Evolutionary conservation across 2,113 vertebrate genomes (phyloP).

Genomic region (Ceuthmochares aereus): DNA sequence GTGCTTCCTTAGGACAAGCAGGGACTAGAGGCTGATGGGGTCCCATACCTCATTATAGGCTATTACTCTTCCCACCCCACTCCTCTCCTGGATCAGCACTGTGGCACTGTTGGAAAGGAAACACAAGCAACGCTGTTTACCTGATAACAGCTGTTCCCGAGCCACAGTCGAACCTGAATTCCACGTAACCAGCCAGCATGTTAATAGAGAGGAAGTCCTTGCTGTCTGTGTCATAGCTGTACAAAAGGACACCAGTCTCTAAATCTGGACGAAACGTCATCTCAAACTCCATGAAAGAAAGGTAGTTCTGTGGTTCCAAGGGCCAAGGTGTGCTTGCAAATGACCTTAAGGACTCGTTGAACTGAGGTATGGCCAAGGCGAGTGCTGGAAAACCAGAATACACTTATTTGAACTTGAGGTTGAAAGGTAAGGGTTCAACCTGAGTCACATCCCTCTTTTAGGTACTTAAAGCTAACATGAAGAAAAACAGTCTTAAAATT

Average conservation of each 20-base stretch:
- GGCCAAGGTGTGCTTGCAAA: constrained; percentile 90
- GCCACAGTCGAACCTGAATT: constrained; percentile 96
- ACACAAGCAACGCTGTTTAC: constrained; percentile 55
- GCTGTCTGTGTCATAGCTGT: constrained; percentile 89
- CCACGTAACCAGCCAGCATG: constrained; percentile 84
- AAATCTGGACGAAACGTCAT: constrained; percentile 85
- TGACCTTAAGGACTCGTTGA: constrained; percentile 87
- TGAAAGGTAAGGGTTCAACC: background rate
- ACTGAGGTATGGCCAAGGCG: constrained; percentile 86
- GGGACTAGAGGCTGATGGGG: background rate
- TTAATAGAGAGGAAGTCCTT: constrained; percentile 91
- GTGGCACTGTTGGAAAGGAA: background rate
- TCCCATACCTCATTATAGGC: background rate
- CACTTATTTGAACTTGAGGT: background rate
- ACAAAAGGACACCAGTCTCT: constrained; percentile 87
- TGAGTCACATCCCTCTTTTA: background rate
- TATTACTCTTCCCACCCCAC: background rate
- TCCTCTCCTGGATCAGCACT: background rate
- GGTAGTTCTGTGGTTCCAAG: constrained; percentile 86
- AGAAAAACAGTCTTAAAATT: background rate
- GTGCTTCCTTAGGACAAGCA: background rate
- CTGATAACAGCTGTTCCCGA: constrained; percentile 90
- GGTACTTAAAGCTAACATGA: background rate
- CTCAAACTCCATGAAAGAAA: constrained; percentile 96
- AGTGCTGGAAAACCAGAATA: constrained; percentile 81